Evolutionary conservation across 2,797 vertebrate species (phyloP).

Genomic region (Crypturellus tataupa): DNA sequence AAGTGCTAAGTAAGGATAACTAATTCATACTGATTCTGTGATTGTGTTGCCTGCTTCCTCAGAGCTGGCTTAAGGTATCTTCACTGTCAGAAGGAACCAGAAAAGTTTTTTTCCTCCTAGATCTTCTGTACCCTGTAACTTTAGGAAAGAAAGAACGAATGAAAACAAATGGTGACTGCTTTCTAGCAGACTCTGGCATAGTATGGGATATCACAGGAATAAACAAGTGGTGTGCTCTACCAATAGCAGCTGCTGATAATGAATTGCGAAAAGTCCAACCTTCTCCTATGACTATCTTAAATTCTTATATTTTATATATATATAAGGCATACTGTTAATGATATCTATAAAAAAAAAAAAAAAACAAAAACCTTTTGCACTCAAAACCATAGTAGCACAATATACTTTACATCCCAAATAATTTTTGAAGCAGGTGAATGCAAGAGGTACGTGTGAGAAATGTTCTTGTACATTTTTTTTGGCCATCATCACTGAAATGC

Average conservation of each 20-base stretch:
- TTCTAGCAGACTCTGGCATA: neutral
- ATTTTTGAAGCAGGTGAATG: neutral
- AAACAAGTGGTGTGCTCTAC: neutral
- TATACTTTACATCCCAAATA: neutral
- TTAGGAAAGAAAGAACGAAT: neutral
- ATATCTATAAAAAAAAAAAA: neutral
- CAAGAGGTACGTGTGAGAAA: neutral
- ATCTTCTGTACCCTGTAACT: neutral
- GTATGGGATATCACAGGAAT: neutral
- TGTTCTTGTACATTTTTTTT: fast-evolving
- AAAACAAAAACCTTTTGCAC: neutral
- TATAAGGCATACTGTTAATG: neutral
- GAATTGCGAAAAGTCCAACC: neutral
- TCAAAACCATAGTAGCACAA: neutral
- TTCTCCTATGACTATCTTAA: neutral
- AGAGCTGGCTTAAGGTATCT: neutral
- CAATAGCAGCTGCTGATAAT: neutral
- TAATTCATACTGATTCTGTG: neutral
- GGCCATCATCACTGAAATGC: neutral
- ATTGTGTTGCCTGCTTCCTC: neutral
- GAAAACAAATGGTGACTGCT: neutral
- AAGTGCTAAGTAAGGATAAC: neutral
- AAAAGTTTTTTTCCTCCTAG: neutral
- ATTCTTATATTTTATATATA: too few species aligned
- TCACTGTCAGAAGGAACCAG: neutral